Evolutionary conservation across 2,888 invertebrate genomes (phyloP).

Genomic region (Standfussiana lucernea): DNA sequence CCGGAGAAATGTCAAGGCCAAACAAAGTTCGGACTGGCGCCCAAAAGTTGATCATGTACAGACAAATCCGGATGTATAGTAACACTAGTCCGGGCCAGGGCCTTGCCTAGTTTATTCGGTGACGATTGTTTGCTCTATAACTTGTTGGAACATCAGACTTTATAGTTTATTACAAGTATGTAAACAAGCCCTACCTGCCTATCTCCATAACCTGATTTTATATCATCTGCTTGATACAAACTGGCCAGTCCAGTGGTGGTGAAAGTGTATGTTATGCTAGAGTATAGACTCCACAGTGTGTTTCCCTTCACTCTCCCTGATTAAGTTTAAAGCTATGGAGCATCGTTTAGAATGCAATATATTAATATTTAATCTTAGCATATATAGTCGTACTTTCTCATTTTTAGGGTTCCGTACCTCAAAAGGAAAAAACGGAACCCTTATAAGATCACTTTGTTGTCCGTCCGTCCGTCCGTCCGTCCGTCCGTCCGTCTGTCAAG

Average conservation of each 20-base stretch:
- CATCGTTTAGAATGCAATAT: background rate
- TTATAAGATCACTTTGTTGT: too few species aligned
- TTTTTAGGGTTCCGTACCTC: too few species aligned
- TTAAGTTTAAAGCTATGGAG: conserved; percentile 11
- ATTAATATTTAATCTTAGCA: background rate
- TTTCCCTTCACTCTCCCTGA: conserved; percentile 39
- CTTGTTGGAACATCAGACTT: background rate
- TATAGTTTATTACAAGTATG: too few species aligned
- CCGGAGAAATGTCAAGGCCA: background rate
- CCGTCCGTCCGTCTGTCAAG: too few species aligned
- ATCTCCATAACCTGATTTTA: conserved; percentile 20
- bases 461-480: too few species aligned
- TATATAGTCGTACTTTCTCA: background rate
- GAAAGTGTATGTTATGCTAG: conserved; percentile 32
- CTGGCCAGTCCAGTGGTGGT: conserved; percentile 43
- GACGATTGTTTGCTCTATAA: background rate
- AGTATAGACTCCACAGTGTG: background rate
- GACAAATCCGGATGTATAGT: background rate
- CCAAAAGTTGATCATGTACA: background rate
- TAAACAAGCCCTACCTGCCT: background rate
- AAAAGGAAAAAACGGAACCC: too few species aligned
- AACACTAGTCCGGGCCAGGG: background rate
- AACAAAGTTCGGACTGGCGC: background rate
- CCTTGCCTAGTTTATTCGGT: background rate
- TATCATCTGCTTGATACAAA: conserved; percentile 17